Evolutionary conservation across 2,888 invertebrate genomes (phyloP), one percentile per base, ranked within the genome.

Genomic region (Sylvicola fuscatus): DNA sequence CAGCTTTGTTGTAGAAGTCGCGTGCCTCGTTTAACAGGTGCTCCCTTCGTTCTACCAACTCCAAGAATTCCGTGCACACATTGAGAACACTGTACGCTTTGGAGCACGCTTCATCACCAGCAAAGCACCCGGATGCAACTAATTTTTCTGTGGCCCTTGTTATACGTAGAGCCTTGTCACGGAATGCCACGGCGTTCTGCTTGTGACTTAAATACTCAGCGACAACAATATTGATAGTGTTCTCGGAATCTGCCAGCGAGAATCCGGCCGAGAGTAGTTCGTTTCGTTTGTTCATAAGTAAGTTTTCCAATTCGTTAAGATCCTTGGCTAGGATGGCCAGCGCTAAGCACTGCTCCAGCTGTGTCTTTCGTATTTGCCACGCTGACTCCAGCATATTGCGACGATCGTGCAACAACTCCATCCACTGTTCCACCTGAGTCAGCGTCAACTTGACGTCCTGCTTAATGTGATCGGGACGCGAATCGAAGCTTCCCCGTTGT

Each of bases 71-170:
- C 15, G 75, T 70, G 14, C 73, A 71, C 3, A 63, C 56, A 38
- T 71, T 69, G 16, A 79, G 60, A 33, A 78, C 65, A 29, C 64
- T 61, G 48, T 78, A 79, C 3, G 78, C 70, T 44, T 72, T 66
- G 34, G 67, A 62, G 35, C 68, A 71, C 2, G 72, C 73, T 47
- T 74, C 69, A 45, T 73, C 71, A 3, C 73, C 72, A 14, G 72
- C 75, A 46, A 76, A 72, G 47, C 74, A 72, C 21, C 75, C 77
- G 3, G 72, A 66, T 14, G 70, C 65, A 32, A 74, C 68, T 38
- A 83, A 62, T 48, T 75, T 73, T 53, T 83, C 82, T 12, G 80
- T 81, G 28, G 77, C 75, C 47, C 75, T 72, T 14, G 81, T 73
- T 45, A 82, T 72, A 53, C 74, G 77, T 35, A 83, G 56, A 6